Evolutionary conservation across 2,797 vertebrate genomes (phyloP).

Genomic region (Micropoecilia bifurca): DNA sequence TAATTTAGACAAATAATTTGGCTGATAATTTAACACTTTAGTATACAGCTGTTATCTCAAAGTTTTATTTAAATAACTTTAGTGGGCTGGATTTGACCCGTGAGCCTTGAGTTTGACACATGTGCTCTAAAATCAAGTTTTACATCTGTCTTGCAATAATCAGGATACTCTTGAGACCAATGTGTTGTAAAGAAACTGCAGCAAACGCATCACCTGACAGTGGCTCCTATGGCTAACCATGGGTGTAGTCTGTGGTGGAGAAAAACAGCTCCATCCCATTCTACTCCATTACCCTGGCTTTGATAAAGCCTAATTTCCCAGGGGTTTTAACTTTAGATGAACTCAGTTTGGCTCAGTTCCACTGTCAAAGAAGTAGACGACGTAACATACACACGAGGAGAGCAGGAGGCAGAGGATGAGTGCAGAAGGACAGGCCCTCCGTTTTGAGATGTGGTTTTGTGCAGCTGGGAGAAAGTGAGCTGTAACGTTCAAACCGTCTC

Average conservation of each 20-base stretch:
- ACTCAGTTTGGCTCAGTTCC: conserved; percentile 55
- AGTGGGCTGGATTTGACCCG: too few species aligned
- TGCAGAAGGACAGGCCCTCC: conserved; percentile 10
- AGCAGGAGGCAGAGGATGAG: conserved; percentile 48
- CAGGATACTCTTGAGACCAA: conserved; percentile 50
- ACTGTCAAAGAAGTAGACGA: conserved; percentile 56
- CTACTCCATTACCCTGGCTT: conserved; percentile 65
- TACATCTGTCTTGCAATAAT: conserved; percentile 40
- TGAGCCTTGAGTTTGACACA: too few species aligned
- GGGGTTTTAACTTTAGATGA: conserved; percentile 66
- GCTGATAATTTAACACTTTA: too few species aligned
- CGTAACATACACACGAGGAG: conserved; percentile 47
- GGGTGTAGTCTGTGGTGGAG: conserved; percentile 29
- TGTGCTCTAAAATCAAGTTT: conserved; percentile 18
- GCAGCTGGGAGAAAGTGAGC: conserved; percentile 46
- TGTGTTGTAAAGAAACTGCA: conserved; percentile 29
- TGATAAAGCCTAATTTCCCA: conserved; percentile 77
- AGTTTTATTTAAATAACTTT: too few species aligned
- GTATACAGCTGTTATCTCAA: too few species aligned
- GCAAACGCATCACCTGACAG: conserved; percentile 35
- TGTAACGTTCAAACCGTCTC: conserved; percentile 64
- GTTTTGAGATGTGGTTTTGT: conserved; percentile 46
- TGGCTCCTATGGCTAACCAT: conserved; percentile 37
- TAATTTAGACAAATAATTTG: too few species aligned
- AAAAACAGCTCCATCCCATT: conserved; percentile 59